phyloP scores from a whole-genome alignment of 2,888 invertebrate genomes.

The Fragum whitleyi region DNA sequence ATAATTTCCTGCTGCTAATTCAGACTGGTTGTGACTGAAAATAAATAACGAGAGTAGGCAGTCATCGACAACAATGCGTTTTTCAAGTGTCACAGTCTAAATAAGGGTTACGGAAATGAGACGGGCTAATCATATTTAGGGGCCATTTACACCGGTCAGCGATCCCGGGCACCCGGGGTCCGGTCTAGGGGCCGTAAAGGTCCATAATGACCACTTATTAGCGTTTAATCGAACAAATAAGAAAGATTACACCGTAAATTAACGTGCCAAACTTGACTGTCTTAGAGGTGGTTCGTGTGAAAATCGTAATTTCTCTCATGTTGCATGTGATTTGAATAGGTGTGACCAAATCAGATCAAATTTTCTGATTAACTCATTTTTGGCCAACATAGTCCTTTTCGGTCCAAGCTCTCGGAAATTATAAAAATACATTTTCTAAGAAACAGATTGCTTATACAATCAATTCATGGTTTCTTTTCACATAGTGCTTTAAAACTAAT shows the following conservation, averaged over 20 bases:
- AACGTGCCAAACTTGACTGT: conserved; percentile 11
- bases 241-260: conserved; percentile 22
- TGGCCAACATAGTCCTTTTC: no score
- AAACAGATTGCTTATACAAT: no score
- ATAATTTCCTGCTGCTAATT: conserved; percentile 24
- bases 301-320: background rate
- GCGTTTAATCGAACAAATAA: conserved; percentile 20
- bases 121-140: conserved; percentile 27
- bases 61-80: conserved; percentile 48
- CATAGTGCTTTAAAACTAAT: no score
- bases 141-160: conserved; percentile 25
- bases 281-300: background rate
- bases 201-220: conserved; percentile 25
- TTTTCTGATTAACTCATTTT: no score
- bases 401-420: no score
- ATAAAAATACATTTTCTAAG: no score
- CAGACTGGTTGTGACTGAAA: conserved; percentile 7
- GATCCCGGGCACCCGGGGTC: conserved; percentile 11
- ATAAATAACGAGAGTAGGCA: conserved; percentile 22
- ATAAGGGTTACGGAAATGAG: conserved; percentile 30
- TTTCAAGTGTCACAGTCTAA: conserved; percentile 62
- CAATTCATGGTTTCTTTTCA: no score
- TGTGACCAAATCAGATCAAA: no score
- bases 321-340: background rate
- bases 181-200: conserved; percentile 10